phyloP scores from a whole-genome alignment of 2,888 invertebrate genomes.

The Conomelus anceps region DNA sequence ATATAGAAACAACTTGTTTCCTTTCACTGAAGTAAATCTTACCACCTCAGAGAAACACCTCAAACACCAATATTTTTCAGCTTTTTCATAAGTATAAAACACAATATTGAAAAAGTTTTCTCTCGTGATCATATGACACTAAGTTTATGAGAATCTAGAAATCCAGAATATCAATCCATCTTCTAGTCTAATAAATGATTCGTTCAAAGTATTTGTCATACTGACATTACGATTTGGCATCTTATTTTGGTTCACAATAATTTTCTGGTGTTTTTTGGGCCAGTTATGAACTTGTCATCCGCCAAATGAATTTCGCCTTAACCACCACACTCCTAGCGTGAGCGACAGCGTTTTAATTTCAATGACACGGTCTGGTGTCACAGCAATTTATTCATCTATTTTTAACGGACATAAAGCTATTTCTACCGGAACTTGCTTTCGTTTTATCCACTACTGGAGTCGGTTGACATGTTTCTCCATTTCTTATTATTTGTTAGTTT shows the following conservation, averaged over 20 bases:
- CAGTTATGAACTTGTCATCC: background rate
- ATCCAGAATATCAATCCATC: background rate
- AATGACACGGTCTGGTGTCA: background rate
- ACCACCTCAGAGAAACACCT: no score
- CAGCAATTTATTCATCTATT: background rate
- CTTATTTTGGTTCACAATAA: background rate
- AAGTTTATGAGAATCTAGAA: no score
- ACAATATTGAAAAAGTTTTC: no score
- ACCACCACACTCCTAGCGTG: background rate
- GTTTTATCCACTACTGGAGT: background rate
- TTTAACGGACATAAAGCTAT: background rate
- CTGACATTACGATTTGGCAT: no score
- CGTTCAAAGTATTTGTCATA: background rate
- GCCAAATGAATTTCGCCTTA: background rate
- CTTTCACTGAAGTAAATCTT: no score
- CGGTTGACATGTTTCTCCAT: background rate
- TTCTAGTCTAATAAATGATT: background rate
- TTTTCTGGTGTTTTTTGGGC: background rate
- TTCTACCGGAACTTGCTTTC: background rate
- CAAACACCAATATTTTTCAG: no score
- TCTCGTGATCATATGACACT: no score
- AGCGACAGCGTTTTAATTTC: background rate
- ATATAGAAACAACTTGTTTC: no score
- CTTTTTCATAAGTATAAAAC: no score
- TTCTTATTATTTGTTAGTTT: background rate